Percentiles rank a stretch among this genome's conserved stretches.
These are phyloP conservation scores for Pegoplata infirma DNA, from an alignment of 2,888 invertebrate genomes.

Conservation along the genomic window DNA sequence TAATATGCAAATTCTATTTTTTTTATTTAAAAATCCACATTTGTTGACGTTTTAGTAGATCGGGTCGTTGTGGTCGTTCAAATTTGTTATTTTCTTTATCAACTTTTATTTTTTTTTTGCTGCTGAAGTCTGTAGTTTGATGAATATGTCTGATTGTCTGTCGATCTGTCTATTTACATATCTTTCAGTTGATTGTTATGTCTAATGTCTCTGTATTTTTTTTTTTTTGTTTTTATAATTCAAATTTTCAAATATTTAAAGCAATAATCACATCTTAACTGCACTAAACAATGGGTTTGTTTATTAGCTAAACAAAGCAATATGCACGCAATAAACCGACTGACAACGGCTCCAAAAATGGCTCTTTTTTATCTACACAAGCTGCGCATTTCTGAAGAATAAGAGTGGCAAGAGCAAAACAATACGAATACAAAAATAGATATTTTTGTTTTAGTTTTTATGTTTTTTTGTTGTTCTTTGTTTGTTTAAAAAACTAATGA, in stretches of 20 bases:
- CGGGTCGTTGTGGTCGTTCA: background rate
- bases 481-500: slow-evolving; percentile 17
- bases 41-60: background rate
- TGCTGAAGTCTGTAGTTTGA: background rate
- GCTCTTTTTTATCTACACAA: background rate
- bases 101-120: background rate
- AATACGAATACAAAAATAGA: background rate
- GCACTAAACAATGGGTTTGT: slow-evolving; percentile 30
- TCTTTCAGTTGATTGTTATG: too few relatives aligned
- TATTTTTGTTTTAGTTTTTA: background rate
- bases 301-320: slow-evolving; percentile 38
- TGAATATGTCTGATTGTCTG: background rate
- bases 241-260: slow-evolving; percentile 11
- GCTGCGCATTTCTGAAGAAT: background rate
- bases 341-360: background rate
- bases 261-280: slow-evolving; percentile 41
- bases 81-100: too few relatives aligned
- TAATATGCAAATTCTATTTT: background rate
- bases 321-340: background rate
- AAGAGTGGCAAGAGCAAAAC: background rate
- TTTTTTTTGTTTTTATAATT: background rate
- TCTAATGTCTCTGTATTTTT: background rate
- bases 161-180: too few relatives aligned
- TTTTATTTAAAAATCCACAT: background rate
- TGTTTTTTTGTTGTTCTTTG: too few relatives aligned